A percentile compares a stretch with the other conserved stretches of the same genome.
Evolutionary conservation across 2,888 invertebrate species (phyloP).

Genomic region (Eretmocerus hayati): DNA sequence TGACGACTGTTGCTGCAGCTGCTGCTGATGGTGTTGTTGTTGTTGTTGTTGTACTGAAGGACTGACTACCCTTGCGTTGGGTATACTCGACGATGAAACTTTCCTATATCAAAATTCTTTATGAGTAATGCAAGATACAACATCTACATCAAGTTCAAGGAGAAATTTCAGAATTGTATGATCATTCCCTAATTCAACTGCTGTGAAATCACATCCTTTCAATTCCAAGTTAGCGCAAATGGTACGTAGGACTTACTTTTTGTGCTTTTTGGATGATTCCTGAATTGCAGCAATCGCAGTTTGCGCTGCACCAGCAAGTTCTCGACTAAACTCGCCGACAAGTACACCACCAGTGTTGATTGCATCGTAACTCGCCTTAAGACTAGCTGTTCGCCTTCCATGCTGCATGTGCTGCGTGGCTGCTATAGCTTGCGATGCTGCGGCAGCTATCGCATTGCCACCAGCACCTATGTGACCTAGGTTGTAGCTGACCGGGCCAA

Average conservation of each 20-base stretch:
- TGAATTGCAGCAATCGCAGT: slow-evolving; percentile 65
- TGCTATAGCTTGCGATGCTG: slow-evolving; percentile 92
- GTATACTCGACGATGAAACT: slow-evolving; percentile 38
- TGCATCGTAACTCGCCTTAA: slow-evolving; percentile 94
- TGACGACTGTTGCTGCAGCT: background rate
- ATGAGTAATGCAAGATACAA: no score
- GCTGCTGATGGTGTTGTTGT: slow-evolving; percentile 14
- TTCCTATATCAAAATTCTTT: slow-evolving; percentile 34
- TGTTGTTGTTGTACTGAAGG: slow-evolving; percentile 36
- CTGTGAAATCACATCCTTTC: no score
- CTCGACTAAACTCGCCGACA: slow-evolving; percentile 64
- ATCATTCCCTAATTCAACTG: no score
- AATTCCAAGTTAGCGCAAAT: background rate
- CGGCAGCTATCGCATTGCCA: slow-evolving; percentile 82
- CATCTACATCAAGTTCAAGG: no score
- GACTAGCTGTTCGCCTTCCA: slow-evolving; percentile 84
- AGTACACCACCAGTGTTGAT: slow-evolving; percentile 60
- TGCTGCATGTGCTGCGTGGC: slow-evolving; percentile 94
- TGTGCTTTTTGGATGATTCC: slow-evolving; percentile 58
- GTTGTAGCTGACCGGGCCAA: slow-evolving; percentile 55
- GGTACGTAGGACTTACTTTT: slow-evolving; percentile 56
- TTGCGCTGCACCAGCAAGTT: slow-evolving; percentile 66
- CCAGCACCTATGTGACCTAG: slow-evolving; percentile 81
- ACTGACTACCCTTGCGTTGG: slow-evolving; percentile 39
- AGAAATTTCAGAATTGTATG: no score